Conservation (phyloP, 2,113 vertebrate species). For the Lampris megalopsis region DNA sequence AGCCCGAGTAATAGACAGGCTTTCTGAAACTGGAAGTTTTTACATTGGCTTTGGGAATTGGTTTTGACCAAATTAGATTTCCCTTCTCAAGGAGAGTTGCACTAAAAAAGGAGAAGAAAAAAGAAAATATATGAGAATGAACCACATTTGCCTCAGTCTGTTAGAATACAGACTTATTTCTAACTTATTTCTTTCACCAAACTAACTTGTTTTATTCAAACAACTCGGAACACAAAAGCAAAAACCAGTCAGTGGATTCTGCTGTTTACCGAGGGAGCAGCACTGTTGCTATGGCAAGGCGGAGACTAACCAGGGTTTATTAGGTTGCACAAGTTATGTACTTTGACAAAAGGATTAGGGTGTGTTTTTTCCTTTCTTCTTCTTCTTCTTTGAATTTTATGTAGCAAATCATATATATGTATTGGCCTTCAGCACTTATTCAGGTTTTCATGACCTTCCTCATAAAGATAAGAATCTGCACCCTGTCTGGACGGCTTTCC, state of each 20-base stretch:
- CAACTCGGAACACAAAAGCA: constrained; percentile 16
- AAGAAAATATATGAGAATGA: too few relatives aligned
- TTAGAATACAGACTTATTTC: neutral
- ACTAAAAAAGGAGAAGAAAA: too few relatives aligned
- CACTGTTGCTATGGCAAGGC: constrained; percentile 18
- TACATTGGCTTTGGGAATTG: neutral
- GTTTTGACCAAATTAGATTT: too few relatives aligned
- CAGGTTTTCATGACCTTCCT: neutral
- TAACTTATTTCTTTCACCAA: constrained; percentile 1
- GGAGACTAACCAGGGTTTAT: neutral
- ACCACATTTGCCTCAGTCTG: neutral
- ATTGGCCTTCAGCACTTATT: neutral
- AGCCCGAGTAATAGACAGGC: constrained; percentile 21
- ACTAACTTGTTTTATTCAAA: constrained; percentile 14
- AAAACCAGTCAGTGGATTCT: neutral
- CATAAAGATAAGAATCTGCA: constrained; percentile 27
- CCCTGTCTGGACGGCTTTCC: constrained; percentile 19
- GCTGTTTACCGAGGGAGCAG: constrained; percentile 60
- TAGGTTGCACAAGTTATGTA: neutral
- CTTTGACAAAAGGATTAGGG: neutral
- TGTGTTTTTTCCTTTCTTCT: too few relatives aligned
- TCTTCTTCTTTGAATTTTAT: constrained; percentile 9
- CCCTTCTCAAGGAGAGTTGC: too few relatives aligned
- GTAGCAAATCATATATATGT: constrained; percentile 12
- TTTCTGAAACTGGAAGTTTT: constrained; percentile 58